Base-by-base conservation (phyloP, 2,113 vertebrate genomes). In the Vulpes vulpes region DNA sequence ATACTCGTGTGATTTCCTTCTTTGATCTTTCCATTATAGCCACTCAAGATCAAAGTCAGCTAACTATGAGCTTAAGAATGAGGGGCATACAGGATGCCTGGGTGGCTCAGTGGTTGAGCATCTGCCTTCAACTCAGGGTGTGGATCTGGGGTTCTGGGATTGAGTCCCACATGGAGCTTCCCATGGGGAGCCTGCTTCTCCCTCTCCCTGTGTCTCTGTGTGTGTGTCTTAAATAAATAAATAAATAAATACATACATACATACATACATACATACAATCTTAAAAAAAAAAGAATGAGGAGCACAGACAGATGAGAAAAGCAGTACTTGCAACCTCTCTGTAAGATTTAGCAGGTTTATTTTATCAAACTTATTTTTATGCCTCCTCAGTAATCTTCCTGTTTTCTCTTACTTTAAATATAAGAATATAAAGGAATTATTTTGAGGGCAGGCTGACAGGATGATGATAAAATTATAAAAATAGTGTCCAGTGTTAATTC, bases 381-480 rank as follows among this genome's bases (percentile, higher is more conserved):
- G 51, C 12, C 57, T 69, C 19, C 35, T 92, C 23, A 69, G 38
- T 86, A 88, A 82, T 87, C 92, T 83, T 93, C 51, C 11, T 91
- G 62, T 19, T 83, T 57, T 55, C 57, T 22, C 76, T 95, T 73
- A 96, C 55, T 87, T 65, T 96, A 69, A 83, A 6, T 32, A 69
- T 27, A 89, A 87, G 51, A 95, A 55, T 35, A 81, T 57, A 92
- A 93, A 94, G 65, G 65, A 89, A 49, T 59, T 59, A 53, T 65
- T 93, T 8, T 62, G 55, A 80, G 20, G 78, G 62, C 53, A 83
- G 82, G 19, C 49, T 71, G 38, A 85, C 35, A 76, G 23, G 67
- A 78, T 57, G 20, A 92, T 60, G 57, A 81, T 8, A 89, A 85
- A 96, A 89, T 55, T 62, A 15, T 76, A 49, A 92, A 93, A 64